These are phyloP conservation scores for Augochlorella aurata DNA, from an alignment of 2,888 invertebrate genomes.

Conservation along the genomic window DNA sequence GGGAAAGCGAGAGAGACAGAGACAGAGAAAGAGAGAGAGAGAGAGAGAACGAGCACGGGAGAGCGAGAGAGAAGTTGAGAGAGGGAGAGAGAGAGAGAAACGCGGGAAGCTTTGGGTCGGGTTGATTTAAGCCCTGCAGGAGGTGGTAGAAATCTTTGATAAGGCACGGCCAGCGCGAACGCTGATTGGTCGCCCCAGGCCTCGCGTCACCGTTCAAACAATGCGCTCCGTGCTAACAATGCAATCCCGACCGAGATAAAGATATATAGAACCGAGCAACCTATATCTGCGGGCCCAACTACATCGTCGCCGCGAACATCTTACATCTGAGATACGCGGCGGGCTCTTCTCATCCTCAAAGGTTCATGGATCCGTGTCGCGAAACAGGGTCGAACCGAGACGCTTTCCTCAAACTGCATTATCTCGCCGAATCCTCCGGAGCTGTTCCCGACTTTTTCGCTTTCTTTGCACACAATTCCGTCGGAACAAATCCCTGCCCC, in stretches of 20 bases:
- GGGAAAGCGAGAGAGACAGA: not conserved
- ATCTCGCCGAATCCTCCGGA: conserved; percentile 27
- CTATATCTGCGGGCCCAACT: conserved; percentile 55
- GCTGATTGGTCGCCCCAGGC: conserved; percentile 79
- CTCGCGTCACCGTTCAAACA: conserved; percentile 76
- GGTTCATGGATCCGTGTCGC: conserved; percentile 44
- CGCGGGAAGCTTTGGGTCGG: conserved; percentile 41
- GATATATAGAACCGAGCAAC: conserved; percentile 67
- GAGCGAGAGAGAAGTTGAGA: not conserved
- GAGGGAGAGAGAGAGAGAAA: conserved; percentile 16
- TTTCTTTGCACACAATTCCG: conserved; percentile 23
- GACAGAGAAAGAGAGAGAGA: conserved; percentile 17
- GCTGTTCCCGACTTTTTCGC: conserved; percentile 25
- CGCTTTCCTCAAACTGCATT: conserved; percentile 42
- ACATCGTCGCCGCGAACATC: conserved; percentile 49
- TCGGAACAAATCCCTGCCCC: not conserved
- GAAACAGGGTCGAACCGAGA: conserved; percentile 39
- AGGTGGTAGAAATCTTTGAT: conserved; percentile 72
- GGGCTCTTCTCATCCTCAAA: conserved; percentile 44
- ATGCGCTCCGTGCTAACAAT: conserved; percentile 77
- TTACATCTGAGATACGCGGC: conserved; percentile 43
- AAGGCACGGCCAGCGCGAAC: conserved; percentile 74
- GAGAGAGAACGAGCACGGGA: conserved; percentile 5
- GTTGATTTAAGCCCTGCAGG: conserved; percentile 68
- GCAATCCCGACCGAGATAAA: conserved; percentile 76